These are phyloP conservation scores for Sebastolobus alascanus DNA, from an alignment of 2,797 vertebrate genomes.

Conservation along the genomic window DNA sequence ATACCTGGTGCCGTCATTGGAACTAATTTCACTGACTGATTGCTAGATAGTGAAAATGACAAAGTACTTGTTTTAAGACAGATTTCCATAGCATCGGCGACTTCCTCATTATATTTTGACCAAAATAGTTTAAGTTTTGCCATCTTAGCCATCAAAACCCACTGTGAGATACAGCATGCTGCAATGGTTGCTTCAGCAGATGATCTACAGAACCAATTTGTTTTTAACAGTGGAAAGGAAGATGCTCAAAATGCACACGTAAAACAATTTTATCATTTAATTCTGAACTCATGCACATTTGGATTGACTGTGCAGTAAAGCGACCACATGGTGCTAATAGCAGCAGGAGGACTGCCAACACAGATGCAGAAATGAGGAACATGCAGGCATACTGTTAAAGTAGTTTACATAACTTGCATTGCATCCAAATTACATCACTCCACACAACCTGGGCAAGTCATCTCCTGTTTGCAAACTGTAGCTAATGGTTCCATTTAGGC, in stretches of 20 bases:
- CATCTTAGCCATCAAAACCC: slow-evolving; percentile 10
- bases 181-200: not conserved
- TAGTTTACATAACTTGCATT: slow-evolving; percentile 51
- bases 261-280: not conserved
- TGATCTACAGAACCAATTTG: slow-evolving; percentile 18
- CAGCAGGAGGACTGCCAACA: slow-evolving; percentile 22
- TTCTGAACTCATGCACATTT: not conserved
- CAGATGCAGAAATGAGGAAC: slow-evolving; percentile 49
- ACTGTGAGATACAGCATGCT: slow-evolving; percentile 15
- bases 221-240: slow-evolving; percentile 27
- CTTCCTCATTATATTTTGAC: slow-evolving; percentile 27
- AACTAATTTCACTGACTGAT: not conserved
- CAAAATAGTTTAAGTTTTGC: not conserved
- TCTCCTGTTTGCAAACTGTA: slow-evolving; percentile 51
- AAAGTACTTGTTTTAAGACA: not conserved
- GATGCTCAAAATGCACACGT: not conserved
- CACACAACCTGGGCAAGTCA: slow-evolving; percentile 46
- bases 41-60: not conserved
- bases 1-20: not conserved
- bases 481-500: slow-evolving; percentile 35
- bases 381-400: slow-evolving; percentile 40
- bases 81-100: not conserved
- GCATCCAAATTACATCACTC: slow-evolving; percentile 71
- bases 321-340: slow-evolving; percentile 14
- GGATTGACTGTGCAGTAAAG: not conserved